These are phyloP conservation scores for Myotis davidii DNA, from an alignment of 2,113 vertebrate species.

Conservation along the genomic window DNA sequence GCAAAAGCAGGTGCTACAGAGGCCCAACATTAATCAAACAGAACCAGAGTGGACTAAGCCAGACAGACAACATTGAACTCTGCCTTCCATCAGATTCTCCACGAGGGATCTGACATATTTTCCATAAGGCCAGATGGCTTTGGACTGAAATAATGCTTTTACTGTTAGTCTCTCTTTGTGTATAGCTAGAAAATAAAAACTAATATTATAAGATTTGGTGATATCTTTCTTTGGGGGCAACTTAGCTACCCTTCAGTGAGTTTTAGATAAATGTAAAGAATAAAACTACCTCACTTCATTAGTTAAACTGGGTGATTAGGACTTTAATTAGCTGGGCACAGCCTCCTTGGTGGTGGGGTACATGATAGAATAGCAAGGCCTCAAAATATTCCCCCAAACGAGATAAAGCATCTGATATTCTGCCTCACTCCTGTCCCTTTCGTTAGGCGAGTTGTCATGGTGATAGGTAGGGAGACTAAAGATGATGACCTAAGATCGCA, in stretches of 20 bases:
- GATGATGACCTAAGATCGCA: neutral
- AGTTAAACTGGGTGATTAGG: neutral
- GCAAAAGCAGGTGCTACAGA: neutral
- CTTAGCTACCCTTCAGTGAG: neutral
- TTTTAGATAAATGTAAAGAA: slow-evolving; percentile 22
- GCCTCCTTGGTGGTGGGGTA: neutral
- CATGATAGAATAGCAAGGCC: neutral
- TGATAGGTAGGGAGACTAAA: neutral
- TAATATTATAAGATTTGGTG: neutral
- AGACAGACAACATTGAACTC: neutral
- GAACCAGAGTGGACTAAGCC: neutral
- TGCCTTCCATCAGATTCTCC: neutral
- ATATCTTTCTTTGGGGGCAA: neutral
- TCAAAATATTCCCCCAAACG: neutral
- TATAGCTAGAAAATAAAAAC: neutral
- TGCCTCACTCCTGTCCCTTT: neutral
- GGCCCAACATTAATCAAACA: neutral
- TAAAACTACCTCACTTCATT: neutral
- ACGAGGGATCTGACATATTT: neutral
- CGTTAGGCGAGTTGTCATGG: neutral
- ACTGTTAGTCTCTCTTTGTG: neutral
- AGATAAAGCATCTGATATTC: neutral
- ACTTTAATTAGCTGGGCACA: neutral
- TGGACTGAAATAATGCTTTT: neutral
- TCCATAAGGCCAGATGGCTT: neutral